Percentiles rank a stretch among this genome's conserved stretches.
Conservation (phyloP, 2,113 vertebrate genomes). For the Falcunculus frontatus region DNA sequence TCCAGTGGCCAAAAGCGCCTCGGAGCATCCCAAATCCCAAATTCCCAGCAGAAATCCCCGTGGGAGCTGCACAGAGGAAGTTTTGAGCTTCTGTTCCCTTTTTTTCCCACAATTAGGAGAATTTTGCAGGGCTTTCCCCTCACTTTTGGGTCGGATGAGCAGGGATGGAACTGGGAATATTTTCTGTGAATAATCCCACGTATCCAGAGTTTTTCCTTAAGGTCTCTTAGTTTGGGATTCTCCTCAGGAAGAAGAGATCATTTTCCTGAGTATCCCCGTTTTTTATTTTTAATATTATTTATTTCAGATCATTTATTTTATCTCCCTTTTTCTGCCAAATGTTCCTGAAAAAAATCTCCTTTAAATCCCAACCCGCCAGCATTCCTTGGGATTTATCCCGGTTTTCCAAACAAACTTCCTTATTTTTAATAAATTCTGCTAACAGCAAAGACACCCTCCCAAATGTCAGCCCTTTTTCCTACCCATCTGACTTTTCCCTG, state of each 20-base stretch:
- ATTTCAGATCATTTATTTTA: background rate
- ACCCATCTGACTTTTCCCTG: background rate
- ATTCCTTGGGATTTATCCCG: background rate
- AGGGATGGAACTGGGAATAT: background rate
- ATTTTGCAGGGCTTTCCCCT: background rate
- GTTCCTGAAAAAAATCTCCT: background rate
- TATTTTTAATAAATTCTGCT: background rate
- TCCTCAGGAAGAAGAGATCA: background rate
- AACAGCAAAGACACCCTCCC: background rate
- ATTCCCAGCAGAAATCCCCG: fast-evolving
- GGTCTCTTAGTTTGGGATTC: background rate
- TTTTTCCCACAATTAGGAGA: background rate
- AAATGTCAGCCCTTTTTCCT: background rate
- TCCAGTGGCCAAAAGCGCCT: background rate
- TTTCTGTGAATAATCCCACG: background rate
- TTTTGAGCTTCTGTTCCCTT: background rate
- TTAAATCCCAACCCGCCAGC: background rate
- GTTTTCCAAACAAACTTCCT: background rate
- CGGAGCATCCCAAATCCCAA: background rate
- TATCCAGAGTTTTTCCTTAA: background rate
- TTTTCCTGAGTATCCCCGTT: fast-evolving
- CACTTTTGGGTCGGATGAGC: fast-evolving
- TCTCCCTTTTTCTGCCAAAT: background rate
- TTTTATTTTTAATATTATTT: background rate
- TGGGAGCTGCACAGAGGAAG: background rate